Conservation (phyloP, 2,797 vertebrate genomes). For the Miichthys miiuy region DNA sequence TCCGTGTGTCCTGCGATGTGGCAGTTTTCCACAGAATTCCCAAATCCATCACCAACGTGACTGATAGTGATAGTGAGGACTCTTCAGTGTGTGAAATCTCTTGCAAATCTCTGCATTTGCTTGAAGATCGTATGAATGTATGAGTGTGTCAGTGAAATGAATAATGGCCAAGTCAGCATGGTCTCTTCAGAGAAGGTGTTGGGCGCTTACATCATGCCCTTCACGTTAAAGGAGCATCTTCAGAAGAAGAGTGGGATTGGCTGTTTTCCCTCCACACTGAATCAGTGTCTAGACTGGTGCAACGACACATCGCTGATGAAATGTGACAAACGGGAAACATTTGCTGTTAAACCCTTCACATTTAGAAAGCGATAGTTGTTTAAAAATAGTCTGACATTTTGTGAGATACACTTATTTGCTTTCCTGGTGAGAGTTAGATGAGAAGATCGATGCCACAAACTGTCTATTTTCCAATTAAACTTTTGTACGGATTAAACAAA, state of each 20-base stretch:
- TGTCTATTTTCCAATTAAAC: background rate
- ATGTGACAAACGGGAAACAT: slow-evolving; percentile 10
- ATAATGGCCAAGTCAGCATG: slow-evolving; percentile 64
- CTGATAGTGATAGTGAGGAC: slow-evolving; percentile 11
- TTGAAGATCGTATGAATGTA: background rate
- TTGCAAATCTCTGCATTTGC: slow-evolving; percentile 20
- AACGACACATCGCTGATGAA: slow-evolving; percentile 18
- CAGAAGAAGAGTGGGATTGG: slow-evolving; percentile 33
- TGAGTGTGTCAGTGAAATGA: slow-evolving; percentile 55
- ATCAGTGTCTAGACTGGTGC: slow-evolving; percentile 26
- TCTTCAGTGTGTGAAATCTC: slow-evolving; percentile 14
- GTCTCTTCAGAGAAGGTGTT: slow-evolving; percentile 44
- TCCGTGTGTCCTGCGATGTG: slow-evolving; percentile 10
- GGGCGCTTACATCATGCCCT: slow-evolving; percentile 51
- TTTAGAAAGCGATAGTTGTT: background rate
- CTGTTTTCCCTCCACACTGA: slow-evolving; percentile 33
- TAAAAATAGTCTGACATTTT: background rate
- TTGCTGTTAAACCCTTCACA: background rate
- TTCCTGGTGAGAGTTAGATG: background rate
- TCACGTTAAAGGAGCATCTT: slow-evolving; percentile 47
- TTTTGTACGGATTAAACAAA: background rate
- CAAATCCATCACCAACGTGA: slow-evolving; percentile 29
- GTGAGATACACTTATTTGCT: background rate
- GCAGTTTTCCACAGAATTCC: slow-evolving; percentile 9
- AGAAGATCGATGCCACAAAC: background rate